A percentile compares a stretch with the other conserved stretches of the same genome.
phyloP scores from a whole-genome alignment of 30 jellyfish, hydroid and myxozoan species.

The Rhopilema esculentum region DNA sequence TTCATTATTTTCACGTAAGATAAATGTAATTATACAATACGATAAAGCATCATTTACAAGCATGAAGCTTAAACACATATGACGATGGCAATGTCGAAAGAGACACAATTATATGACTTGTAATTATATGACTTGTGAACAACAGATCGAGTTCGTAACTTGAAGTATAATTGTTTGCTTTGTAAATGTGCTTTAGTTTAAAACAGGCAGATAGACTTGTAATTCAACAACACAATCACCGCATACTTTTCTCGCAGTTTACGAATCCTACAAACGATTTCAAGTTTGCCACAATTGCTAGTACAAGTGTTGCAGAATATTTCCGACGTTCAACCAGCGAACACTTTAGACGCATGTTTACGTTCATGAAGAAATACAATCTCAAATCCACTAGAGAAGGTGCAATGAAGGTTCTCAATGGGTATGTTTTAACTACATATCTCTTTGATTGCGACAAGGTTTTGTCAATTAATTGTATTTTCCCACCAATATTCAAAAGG shows the following conservation, averaged over 20 bases:
- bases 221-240: no score
- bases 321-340: slow-evolving; percentile 20
- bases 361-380: slow-evolving; percentile 60
- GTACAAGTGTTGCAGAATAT: slow-evolving; percentile 20
- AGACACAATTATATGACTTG: no score
- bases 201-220: no score
- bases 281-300: slow-evolving; percentile 49
- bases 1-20: no score
- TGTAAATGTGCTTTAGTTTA: no score
- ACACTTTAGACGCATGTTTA: slow-evolving; percentile 26
- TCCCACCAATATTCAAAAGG: background rate
- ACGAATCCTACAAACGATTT: slow-evolving; percentile 45
- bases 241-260: slow-evolving; percentile 23
- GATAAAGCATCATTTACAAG: no score
- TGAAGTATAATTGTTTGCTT: no score
- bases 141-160: no score
- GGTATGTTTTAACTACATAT: slow-evolving; percentile 16
- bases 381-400: background rate
- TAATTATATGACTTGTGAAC: no score
- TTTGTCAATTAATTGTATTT: background rate
- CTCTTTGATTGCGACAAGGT: background rate
- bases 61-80: no score
- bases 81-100: no score
- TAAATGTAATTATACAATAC: no score
- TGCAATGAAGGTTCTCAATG: background rate